Evolutionary conservation across 30 jellyfish, hydroid and myxozoan species (phyloP), one percentile per base, ranked within the genome.

Genomic region (Cassiopea xamachana): DNA sequence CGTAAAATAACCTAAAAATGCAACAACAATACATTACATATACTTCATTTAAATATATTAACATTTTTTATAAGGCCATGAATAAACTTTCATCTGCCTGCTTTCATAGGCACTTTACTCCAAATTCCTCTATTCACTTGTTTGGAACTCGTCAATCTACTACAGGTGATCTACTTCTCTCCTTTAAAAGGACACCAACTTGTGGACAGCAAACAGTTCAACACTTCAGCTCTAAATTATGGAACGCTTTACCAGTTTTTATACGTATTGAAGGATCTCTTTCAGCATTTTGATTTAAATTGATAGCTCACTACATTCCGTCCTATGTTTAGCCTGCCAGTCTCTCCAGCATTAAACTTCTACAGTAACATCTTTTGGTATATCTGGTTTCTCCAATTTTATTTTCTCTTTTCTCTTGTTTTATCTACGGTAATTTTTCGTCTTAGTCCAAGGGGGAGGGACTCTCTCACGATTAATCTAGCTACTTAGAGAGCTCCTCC

Each of bases 111-210:
- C n/a, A 69, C 18, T 69, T 69, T 17, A 69, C 18, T 17, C 10
- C 18, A 17, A 69, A 7, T 69, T 69, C 79, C n/a, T 69, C 79
- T 17, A 39, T 69, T 17, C 18, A 43, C 79, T 7, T 7, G 79
- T 16, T 69, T 69, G 48, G 79, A 69, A 69, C 79, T 69, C 79
- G 79, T 69, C 79, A 69, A 39, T 69, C 79, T 43, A 69, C 79
- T 16, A 69, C 48, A 16, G 79, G 79, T 7, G 79, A 69, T 69
- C 79, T 69, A 7, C n/a, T 69, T 17, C 18, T 17, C n/a, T 43
- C 18, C 79, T 69, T 69, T 8, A 69, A 17, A 69, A 8, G 79
- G n/a, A 59, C 8, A 14, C 8, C 69, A 14, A 7, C 14, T 14
- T 59, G 14, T 59, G 69, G 8, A 7, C 69, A 59, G 8, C 8